Evolutionary conservation across 92 coral and sea anemone genomes (phyloP).

Genomic region (Porites divaricata): DNA sequence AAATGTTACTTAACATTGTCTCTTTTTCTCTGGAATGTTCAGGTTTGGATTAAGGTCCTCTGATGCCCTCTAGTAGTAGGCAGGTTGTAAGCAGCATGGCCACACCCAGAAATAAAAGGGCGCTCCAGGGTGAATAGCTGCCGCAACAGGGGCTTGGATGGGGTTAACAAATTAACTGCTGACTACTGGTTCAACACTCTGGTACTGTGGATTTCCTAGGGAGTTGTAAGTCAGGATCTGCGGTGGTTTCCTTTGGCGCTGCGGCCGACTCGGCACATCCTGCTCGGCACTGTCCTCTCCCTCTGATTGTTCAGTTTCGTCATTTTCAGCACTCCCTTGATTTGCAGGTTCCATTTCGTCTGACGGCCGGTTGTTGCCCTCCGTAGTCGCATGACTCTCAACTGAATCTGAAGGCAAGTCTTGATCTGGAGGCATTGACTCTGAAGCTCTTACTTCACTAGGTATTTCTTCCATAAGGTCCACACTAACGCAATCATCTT

Average conservation of each 20-base stretch:
- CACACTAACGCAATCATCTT: conserved; percentile 5
- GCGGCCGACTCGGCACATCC: conserved; percentile 26
- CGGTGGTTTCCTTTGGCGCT: conserved; percentile 36
- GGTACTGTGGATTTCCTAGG: conserved; percentile 37
- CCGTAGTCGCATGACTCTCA: conserved; percentile 4
- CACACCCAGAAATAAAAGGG: too few species aligned
- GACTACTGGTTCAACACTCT: conserved; percentile 1
- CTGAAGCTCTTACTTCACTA: conserved; percentile 12
- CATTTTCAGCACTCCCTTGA: conserved; percentile 6
- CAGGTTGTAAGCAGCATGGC: too few species aligned
- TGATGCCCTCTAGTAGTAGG: too few species aligned
- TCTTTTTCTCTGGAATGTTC: too few species aligned
- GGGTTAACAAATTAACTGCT: too few species aligned
- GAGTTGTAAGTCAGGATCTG: conserved; percentile 29
- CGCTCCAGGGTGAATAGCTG: too few species aligned
- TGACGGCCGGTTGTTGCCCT: not conserved
- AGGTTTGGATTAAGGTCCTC: too few species aligned
- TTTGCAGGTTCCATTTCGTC: not conserved
- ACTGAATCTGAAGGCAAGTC: conserved; percentile 15
- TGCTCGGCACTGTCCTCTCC: conserved; percentile 30
- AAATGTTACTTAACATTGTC: too few species aligned
- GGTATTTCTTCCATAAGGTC: conserved; percentile 19
- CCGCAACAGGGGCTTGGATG: too few species aligned
- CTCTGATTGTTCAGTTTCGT: conserved; percentile 14
- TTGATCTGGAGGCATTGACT: not conserved